These are phyloP conservation scores for Pomatostomus ruficeps DNA, from an alignment of 2,113 vertebrate genomes.

Conservation along the genomic window DNA sequence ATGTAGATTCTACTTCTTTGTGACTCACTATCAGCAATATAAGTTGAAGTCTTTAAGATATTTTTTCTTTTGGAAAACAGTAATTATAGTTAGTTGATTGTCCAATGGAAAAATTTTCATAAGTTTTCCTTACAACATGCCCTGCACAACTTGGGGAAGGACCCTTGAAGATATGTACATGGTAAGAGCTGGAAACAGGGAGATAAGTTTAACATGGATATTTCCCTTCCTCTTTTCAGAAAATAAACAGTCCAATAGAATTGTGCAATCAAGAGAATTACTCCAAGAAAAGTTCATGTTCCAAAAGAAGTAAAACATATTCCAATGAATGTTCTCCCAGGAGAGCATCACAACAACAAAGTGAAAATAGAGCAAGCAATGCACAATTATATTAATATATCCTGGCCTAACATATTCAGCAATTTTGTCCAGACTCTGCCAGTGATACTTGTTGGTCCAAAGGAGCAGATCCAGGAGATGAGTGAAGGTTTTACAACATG, in stretches of 20 bases:
- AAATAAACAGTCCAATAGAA: background rate
- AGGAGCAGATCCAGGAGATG: background rate
- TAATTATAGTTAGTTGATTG: background rate
- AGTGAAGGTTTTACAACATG: background rate
- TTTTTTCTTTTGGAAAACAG: background rate
- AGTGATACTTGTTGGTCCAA: background rate
- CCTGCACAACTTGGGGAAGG: background rate
- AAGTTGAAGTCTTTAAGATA: background rate
- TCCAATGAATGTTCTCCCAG: background rate
- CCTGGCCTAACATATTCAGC: background rate
- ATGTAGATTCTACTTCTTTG: background rate
- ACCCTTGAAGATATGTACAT: background rate
- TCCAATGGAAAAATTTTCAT: background rate
- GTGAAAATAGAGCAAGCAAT: background rate
- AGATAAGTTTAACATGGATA: background rate
- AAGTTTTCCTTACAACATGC: background rate
- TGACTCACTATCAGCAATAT: background rate
- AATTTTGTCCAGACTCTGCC: background rate
- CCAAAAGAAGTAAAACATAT: background rate
- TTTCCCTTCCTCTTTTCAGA: background rate
- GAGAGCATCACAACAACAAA: background rate
- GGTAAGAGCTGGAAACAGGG: background rate
- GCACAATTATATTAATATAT: background rate
- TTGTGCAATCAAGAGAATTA: background rate
- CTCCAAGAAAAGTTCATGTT: background rate